These are phyloP conservation scores for Hirtodrosophila alboralis DNA, from an alignment of 2,888 invertebrate genomes.

Conservation along the genomic window DNA sequence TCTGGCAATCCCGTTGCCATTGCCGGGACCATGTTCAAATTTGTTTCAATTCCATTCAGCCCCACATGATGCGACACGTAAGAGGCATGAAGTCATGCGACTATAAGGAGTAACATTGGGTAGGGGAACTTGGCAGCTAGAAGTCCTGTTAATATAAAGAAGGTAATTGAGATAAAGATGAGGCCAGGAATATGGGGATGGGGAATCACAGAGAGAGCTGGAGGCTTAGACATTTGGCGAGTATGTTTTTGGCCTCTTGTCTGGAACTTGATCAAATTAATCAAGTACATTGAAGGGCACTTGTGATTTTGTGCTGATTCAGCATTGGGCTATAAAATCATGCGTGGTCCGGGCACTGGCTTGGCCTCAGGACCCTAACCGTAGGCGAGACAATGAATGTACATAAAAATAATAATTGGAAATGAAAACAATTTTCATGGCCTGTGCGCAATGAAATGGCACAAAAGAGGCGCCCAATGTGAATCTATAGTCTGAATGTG, in stretches of 20 bases:
- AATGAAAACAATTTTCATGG: conserved; percentile 79
- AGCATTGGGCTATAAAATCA: conserved; percentile 67
- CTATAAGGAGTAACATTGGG: conserved; percentile 1
- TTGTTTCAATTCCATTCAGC: conserved; percentile 70
- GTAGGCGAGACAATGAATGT: conserved; percentile 65
- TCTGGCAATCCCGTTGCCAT: conserved; percentile 32
- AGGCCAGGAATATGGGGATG: conserved; percentile 14
- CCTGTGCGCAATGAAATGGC: conserved; percentile 60
- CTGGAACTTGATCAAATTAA: conserved; percentile 75
- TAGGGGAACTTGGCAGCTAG: conserved; percentile 24
- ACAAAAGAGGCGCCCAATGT: conserved; percentile 38
- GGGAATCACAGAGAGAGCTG: no score
- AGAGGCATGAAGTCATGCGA: conserved; percentile 75
- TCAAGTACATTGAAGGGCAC: conserved; percentile 72
- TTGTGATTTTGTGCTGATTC: conserved; percentile 66
- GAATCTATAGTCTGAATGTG: not conserved
- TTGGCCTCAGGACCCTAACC: not conserved
- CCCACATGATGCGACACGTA: conserved; percentile 67
- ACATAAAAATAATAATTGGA: conserved; percentile 81
- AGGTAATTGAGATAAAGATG: conserved; percentile 72
- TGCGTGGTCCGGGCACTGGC: conserved; percentile 34
- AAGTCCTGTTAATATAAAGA: conserved; percentile 63
- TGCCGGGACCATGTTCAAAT: conserved; percentile 70
- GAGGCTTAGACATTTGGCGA: not conserved
- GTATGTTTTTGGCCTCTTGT: conserved; percentile 16